Base-by-base conservation (phyloP, 2,113 vertebrate genomes). In the Pseudopodoces humilis region DNA sequence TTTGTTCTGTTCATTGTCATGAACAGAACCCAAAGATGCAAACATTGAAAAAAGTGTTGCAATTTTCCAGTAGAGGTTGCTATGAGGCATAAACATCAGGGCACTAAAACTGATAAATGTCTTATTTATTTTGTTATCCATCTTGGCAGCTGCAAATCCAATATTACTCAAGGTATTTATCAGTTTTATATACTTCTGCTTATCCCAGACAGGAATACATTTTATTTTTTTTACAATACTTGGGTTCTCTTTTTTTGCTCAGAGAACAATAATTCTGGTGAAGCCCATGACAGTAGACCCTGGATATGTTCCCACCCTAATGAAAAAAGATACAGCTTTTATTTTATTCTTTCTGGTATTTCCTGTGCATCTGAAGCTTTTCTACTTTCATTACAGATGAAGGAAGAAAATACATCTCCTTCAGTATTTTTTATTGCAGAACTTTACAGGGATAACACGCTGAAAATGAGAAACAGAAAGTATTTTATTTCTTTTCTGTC, bases 331-430 rank as follows among this genome's bases (percentile, higher is more conserved):
- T 46, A 77, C 6, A 63, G 47, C 9, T 84, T 89, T 94, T 91
- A 33, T 92, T 78, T 92, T 95, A 17, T 58, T 22, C 43, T 90
- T 83, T 56, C 53, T 76, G 70, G 50, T 64, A 84, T 95, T 94
- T 97, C 78, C 77, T 56, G 65, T 83, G 47, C 53, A 76, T 86
- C 63, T 94, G 62, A 93, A 71, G 17, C 10, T 69, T 89, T 90
- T 80, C 63, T 82, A 30, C 33, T 90, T 83, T 72, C 22, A 71
- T 92, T 84, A 56, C 12, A 84, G 74, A 46, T 80, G 53, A 39
- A 74, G 41, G 35, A 92, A 60, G 11, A 88, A 77, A 91, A 55
- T 52, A 43, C 3, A 3, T 39, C 46, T 91, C 77, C 30, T 35
- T 88, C 68, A 65, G 2, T 69, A 35, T 58, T 94, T 92, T 90